Evolutionary conservation across 2,888 invertebrate species (phyloP).

Genomic region (Leucoma salicis): DNA sequence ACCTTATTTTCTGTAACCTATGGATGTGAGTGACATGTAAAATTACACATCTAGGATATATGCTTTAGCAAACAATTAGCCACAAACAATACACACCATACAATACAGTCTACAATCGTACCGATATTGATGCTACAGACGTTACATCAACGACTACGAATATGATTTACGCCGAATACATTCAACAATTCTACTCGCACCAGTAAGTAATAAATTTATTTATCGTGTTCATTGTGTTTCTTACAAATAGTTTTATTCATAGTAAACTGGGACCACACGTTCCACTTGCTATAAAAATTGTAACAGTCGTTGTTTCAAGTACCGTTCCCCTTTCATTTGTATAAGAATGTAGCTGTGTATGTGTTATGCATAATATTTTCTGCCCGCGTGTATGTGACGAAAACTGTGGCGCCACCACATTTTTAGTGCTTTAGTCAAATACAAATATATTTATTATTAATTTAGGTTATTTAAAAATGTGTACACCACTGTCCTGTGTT

Average conservation of each 20-base stretch:
- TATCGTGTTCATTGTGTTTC: slow-evolving; percentile 38
- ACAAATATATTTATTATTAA: too few species aligned
- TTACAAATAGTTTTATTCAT: slow-evolving; percentile 49
- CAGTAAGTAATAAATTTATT: slow-evolving; percentile 48
- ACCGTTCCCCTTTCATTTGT: slow-evolving; percentile 1
- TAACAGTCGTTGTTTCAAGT: slow-evolving; percentile 27
- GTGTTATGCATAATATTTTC: neutral
- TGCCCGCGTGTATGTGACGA: too few species aligned
- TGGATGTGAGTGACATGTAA: too few species aligned
- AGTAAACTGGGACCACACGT: slow-evolving; percentile 26
- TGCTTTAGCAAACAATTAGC: slow-evolving; percentile 1
- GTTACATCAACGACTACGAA: slow-evolving; percentile 32
- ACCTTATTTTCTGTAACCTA: too few species aligned
- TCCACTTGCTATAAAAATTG: slow-evolving; percentile 31
- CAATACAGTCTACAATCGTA: neutral
- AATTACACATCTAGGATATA: too few species aligned
- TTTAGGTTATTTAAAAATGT: too few species aligned
- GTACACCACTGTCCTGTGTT: too few species aligned
- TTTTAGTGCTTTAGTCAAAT: too few species aligned
- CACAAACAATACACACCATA: neutral
- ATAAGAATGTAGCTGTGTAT: neutral
- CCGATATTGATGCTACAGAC: slow-evolving; percentile 25
- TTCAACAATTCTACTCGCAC: slow-evolving; percentile 47
- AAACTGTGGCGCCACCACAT: too few species aligned
- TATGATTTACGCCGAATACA: slow-evolving; percentile 43